Conservation (phyloP, 64 coral and sea anemone species). For the Montipora efflorescens region DNA sequence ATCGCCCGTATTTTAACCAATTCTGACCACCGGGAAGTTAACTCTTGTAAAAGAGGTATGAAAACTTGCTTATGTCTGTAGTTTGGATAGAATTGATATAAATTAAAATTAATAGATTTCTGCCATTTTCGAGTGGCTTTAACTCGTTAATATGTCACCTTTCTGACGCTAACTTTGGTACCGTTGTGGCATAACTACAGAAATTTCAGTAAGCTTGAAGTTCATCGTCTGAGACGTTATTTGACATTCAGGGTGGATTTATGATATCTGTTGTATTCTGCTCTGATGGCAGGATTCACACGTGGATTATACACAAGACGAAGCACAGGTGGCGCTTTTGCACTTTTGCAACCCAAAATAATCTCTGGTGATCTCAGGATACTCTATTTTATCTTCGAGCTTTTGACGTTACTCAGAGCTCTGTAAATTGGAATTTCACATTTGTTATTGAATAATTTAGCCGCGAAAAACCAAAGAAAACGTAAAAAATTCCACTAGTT, state of each 20-base stretch:
- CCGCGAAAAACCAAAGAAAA: background rate
- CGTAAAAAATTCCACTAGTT: background rate
- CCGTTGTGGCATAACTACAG: background rate
- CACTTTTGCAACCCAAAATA: background rate
- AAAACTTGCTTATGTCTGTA: background rate
- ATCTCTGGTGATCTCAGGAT: background rate
- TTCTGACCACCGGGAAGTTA: no score
- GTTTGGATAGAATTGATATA: background rate
- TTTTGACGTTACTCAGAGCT: background rate
- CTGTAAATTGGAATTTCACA: no score
- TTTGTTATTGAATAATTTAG: background rate
- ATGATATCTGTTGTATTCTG: background rate
- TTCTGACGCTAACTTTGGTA: background rate
- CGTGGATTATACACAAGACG: background rate
- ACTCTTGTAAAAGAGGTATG: no score
- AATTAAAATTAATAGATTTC: background rate
- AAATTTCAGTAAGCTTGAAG: background rate
- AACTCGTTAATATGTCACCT: background rate
- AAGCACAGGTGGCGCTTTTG: background rate
- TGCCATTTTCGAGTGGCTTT: background rate
- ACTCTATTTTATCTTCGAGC: background rate
- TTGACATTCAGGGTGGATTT: background rate
- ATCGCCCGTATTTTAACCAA: no score
- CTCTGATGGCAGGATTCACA: conserved; percentile 15
- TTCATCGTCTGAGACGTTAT: background rate